Evolutionary conservation across 2,113 vertebrate genomes (phyloP), one percentile per base, ranked within the genome.

Genomic region (rat (Rattus norvegicus)): DNA sequence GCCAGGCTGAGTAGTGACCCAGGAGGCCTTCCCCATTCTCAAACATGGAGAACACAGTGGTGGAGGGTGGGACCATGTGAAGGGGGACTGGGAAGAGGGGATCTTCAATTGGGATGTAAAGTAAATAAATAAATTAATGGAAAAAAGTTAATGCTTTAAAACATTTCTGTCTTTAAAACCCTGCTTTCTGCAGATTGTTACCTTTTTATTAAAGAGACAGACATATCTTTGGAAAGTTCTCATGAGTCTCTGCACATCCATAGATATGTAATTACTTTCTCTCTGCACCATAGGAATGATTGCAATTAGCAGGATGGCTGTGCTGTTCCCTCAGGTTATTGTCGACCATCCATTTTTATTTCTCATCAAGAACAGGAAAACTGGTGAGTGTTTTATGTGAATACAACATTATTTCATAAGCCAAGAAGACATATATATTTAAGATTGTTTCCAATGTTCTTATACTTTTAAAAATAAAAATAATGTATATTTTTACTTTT

Each of bases 311-410:
- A 99, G 99, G 98, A 99, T 99, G 98, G 98, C 99, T 96, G 99
- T 99, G 98, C 98, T 99, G 96, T 99, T 99, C 93, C 99, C 99
- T 52, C 99, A 99, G 56, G 99, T 99, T 94, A 99, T 99, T 98
- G 99, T 99, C 8, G 99, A 99, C 97, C 99, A 99, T 95, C 99
- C 99, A 0, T 99, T 99, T 98, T 99, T 99, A 98, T 99, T 99
- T 95, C 95, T 99, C 98, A 98, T 99, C 98, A 99, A 99, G 98
- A 99, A 99, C 94, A 99, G 99, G 97, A 99, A 98, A 98, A 99
- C 99, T 99, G 99, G 99, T 99, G 73, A 97, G 99, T 95, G n/a
- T 75, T 14, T 91, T 87, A 43, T 24, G 43, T 61, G 79, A 80
- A 79, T 11, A 90, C 30, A 22, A 92, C 22, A 20, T 86, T 91